These are phyloP conservation scores for Conopomorpha cramerella DNA, from an alignment of 1,140 invertebrate species.

Conservation along the genomic window DNA sequence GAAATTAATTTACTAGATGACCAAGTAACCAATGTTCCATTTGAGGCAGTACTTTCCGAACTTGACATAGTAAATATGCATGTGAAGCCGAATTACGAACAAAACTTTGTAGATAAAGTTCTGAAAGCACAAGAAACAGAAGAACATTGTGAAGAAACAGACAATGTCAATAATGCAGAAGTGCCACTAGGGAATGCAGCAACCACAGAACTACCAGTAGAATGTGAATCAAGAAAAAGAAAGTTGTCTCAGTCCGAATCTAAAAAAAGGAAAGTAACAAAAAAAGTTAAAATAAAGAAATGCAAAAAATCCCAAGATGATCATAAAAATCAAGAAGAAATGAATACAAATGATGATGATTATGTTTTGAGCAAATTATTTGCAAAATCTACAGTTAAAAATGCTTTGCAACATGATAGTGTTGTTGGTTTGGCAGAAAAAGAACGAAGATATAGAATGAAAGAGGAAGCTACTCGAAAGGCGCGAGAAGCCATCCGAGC, in stretches of 20 bases:
- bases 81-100: conserved; percentile 45
- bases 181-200: conserved; percentile 5
- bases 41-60: conserved; percentile 59
- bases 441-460: conserved; percentile 50
- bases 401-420: conserved; percentile 62
- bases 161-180: conserved; percentile 7
- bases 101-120: conserved; percentile 43
- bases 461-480: conserved; percentile 54
- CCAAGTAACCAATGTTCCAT: conserved; percentile 55
- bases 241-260: not conserved
- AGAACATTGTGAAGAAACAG: conserved; percentile 6
- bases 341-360: conserved; percentile 53
- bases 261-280: conserved; percentile 22
- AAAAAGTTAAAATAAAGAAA: conserved; percentile 40
- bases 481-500: conserved; percentile 59
- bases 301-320: too few species aligned
- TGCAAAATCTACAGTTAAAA: conserved; percentile 61
- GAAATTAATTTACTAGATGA: conserved; percentile 57
- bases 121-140: conserved; percentile 29
- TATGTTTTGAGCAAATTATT: conserved; percentile 65
- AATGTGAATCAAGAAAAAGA: conserved; percentile 1
- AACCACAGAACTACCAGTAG: conserved; percentile 1
- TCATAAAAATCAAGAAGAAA: conserved; percentile 22
- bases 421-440: conserved; percentile 57
- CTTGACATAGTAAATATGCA: conserved; percentile 58